These are phyloP conservation scores for Amblyjoppa proteus DNA, from an alignment of 2,888 invertebrate species.

Conservation along the genomic window DNA sequence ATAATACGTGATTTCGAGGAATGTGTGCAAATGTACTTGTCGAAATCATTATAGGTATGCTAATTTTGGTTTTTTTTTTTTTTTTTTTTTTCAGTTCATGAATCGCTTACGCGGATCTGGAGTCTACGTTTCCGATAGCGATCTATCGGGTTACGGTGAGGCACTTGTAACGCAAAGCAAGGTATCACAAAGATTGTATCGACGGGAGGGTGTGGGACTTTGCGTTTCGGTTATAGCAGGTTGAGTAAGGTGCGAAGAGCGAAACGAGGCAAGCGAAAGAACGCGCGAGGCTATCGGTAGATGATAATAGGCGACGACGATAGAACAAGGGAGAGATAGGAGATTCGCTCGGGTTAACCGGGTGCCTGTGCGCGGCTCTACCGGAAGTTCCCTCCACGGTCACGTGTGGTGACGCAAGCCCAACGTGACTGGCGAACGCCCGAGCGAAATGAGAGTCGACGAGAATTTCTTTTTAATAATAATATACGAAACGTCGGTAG, in stretches of 20 bases:
- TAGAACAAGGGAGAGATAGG: constrained; percentile 64
- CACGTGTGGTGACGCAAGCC: constrained; percentile 56
- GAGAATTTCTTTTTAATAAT: constrained; percentile 27
- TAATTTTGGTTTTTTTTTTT: background rate
- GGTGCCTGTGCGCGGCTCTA: background rate
- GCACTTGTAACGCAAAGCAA: background rate
- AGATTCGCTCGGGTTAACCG: constrained; percentile 72
- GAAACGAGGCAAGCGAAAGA: constrained; percentile 54
- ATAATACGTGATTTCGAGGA: no score
- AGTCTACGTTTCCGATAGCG: background rate
- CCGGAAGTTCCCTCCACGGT: constrained; percentile 70
- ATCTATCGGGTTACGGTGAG: background rate
- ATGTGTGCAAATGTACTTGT: background rate
- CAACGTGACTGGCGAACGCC: constrained; percentile 58
- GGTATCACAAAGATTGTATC: constrained; percentile 10
- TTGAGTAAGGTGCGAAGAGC: constrained; percentile 55
- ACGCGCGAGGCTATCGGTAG: constrained; percentile 37
- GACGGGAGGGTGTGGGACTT: background rate
- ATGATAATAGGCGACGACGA: constrained; percentile 48
- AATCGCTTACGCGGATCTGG: background rate
- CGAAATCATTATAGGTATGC: background rate
- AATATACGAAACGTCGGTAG: background rate
- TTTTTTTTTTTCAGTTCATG: background rate
- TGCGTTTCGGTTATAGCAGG: constrained; percentile 8
- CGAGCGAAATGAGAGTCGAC: constrained; percentile 40